These are phyloP conservation scores for Alethe diademata DNA, from an alignment of 2,113 vertebrate genomes.

Conservation along the genomic window DNA sequence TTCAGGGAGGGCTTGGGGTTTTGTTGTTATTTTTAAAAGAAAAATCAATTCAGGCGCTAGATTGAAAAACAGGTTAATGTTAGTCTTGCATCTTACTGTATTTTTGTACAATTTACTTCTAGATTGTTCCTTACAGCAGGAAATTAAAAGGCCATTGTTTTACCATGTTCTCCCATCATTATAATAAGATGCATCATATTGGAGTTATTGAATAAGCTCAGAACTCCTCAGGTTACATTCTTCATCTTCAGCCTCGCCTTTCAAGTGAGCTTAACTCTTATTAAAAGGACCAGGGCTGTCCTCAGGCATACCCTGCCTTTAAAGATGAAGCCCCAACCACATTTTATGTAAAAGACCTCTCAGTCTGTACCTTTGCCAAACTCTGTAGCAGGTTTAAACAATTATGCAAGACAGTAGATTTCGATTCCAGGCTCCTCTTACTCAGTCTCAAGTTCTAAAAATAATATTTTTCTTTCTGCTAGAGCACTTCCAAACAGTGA, in stretches of 20 bases:
- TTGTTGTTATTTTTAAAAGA: background rate
- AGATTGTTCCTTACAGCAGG: background rate
- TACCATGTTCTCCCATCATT: background rate
- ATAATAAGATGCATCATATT: background rate
- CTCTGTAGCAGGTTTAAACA: background rate
- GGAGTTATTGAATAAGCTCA: background rate
- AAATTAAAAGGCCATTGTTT: background rate
- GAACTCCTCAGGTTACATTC: background rate
- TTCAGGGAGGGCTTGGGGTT: background rate
- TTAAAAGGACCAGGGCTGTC: background rate
- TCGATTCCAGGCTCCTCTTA: background rate
- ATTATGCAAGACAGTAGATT: conserved; percentile 7
- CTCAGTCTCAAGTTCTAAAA: conserved; percentile 20
- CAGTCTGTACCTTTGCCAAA: background rate
- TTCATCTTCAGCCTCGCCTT: background rate
- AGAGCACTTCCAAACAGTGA: conserved; percentile 2
- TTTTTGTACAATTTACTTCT: background rate
- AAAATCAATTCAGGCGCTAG: background rate
- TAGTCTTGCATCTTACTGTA: background rate
- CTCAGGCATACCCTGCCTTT: background rate
- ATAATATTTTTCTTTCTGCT: conserved; percentile 39
- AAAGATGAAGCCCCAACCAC: background rate
- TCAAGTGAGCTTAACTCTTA: background rate
- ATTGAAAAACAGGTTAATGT: background rate
- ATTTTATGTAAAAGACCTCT: background rate